A percentile compares a stretch with the other conserved stretches of the same genome.
Evolutionary conservation across 2,888 invertebrate species (phyloP).

Genomic region (Lymantria dispar): DNA sequence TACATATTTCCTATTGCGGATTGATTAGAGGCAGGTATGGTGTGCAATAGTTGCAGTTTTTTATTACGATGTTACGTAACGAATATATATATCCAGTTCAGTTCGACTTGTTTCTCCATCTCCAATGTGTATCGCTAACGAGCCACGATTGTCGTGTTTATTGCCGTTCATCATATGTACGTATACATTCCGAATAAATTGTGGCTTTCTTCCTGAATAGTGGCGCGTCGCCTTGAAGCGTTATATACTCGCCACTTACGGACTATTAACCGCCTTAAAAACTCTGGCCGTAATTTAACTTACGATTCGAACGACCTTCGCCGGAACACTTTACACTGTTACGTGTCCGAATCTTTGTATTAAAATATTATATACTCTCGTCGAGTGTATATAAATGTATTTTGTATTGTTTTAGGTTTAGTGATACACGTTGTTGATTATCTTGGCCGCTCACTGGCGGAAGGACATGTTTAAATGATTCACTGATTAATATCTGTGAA

Average conservation of each 20-base stretch:
- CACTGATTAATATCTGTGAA: background rate
- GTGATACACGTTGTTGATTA: background rate
- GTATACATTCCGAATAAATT: slow-evolving; percentile 10
- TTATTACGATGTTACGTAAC: too few relatives aligned
- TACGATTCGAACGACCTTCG: slow-evolving; percentile 9
- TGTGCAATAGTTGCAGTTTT: too few relatives aligned
- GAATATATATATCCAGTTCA: too few relatives aligned
- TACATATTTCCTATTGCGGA: too few relatives aligned
- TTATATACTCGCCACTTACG: slow-evolving; percentile 4
- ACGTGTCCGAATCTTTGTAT: background rate
- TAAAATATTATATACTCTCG: background rate
- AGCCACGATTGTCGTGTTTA: background rate
- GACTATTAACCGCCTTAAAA: slow-evolving; percentile 3
- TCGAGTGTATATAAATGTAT: slow-evolving; percentile 11
- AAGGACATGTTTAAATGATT: background rate
- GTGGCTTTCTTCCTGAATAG: slow-evolving; percentile 25
- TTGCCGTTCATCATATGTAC: background rate
- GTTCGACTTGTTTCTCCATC: background rate
- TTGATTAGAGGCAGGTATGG: too few relatives aligned
- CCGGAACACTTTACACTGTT: slow-evolving; percentile 1
- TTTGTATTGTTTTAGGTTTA: slow-evolving; percentile 4
- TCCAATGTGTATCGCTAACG: background rate
- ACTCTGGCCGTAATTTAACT: slow-evolving; percentile 5
- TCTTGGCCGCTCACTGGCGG: background rate
- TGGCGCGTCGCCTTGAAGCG: slow-evolving; percentile 5